Base-by-base conservation (phyloP, 2,797 vertebrate species). In the Percopsis omiscomaycus region DNA sequence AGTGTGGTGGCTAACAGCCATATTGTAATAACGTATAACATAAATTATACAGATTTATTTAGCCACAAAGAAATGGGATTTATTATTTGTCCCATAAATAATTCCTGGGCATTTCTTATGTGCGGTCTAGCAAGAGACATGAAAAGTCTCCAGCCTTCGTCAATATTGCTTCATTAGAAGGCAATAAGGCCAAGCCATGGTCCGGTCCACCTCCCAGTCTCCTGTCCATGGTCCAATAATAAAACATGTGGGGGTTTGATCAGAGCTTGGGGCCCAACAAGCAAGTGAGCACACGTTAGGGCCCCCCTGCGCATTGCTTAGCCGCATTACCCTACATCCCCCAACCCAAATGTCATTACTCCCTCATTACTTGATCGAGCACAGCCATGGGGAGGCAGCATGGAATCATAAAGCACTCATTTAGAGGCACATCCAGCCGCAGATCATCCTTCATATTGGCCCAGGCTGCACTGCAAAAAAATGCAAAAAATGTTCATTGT, bases 331-430 rank as follows among this genome's bases (percentile, higher is more conserved):
- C 88, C 86, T 86, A 84, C 80, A 71, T 74, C 75, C 86, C 85
- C 89, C 86, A 79, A 84, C 74, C 90, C 88, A 90, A 93, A 89
- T 91, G 82, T 88, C 89, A 93, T 93, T 94, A 94, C 79, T 85
- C 71, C 87, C 91, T 92, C 87, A 95, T 95, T 93, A 94, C 84
- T 85, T 87, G 74, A 76, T 77, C 56, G 66, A 88, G 83, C 88
- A 63, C 64, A 78, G 84, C 84, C 84, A 68, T 68, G 68, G 67
- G 76, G 83, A 76, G 75, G 73, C 50, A 69, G 83, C 86, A 71
- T 71, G 82, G 92, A 91, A 93, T 93, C 85, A 84, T 84, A 93
- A 93, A 89, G 79, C 79, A 54, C 80, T 88, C 84, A 92, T 94
- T 93, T 92, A 89, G 82, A 81, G 69, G 46, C 86, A 79, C 67